These are phyloP conservation scores for Gobio gobio DNA, from an alignment of 2,113 vertebrate species.

Conservation along the genomic window DNA sequence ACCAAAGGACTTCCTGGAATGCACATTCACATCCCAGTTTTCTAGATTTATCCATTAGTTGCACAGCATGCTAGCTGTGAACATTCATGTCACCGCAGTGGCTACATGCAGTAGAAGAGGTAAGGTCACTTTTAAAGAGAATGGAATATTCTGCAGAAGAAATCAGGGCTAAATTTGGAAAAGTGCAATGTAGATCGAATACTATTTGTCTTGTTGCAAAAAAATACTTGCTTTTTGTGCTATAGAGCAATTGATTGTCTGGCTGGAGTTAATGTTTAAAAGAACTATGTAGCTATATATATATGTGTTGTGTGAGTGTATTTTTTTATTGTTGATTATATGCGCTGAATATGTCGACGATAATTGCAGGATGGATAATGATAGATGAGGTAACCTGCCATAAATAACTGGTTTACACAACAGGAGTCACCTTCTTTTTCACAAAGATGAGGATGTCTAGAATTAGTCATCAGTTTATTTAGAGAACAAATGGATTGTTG, in stretches of 20 bases:
- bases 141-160: background rate
- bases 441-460: background rate
- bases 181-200: background rate
- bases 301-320: background rate
- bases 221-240: background rate
- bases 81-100: background rate
- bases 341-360: background rate
- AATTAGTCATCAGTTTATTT: background rate
- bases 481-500: background rate
- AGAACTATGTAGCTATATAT: background rate
- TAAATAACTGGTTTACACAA: slow-evolving; percentile 16
- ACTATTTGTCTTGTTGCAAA: background rate
- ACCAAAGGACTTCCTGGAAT: slow-evolving; percentile 18
- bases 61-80: slow-evolving; percentile 7
- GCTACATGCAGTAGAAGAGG: slow-evolving; percentile 18
- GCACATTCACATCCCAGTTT: slow-evolving; percentile 15
- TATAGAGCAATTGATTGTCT: background rate
- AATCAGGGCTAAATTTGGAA: background rate
- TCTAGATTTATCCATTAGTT: slow-evolving; percentile 23
- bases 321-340: background rate
- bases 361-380: slow-evolving; percentile 10
- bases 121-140: slow-evolving; percentile 3
- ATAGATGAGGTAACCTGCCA: background rate
- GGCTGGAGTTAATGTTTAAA: background rate
- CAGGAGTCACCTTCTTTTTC: background rate